phyloP scores from a whole-genome alignment of 2,797 vertebrate species.

The Labroides dimidiatus region DNA sequence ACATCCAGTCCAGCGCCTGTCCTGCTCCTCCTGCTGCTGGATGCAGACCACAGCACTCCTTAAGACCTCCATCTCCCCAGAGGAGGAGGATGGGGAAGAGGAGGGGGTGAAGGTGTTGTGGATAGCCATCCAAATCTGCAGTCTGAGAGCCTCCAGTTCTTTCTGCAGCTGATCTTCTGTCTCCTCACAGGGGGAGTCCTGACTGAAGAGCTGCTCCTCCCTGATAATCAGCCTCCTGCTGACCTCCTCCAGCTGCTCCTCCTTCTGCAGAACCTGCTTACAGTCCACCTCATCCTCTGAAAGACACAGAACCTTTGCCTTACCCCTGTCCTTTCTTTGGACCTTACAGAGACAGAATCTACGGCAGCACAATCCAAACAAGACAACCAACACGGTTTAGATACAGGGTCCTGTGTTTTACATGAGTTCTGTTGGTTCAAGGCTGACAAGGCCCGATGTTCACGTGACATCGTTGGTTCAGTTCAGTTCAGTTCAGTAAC shows the following conservation, averaged over 20 bases:
- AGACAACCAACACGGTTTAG: too few species aligned
- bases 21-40: slow-evolving; percentile 86
- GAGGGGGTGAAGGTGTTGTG: slow-evolving; percentile 72
- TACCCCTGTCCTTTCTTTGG: too few species aligned
- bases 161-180: slow-evolving; percentile 77
- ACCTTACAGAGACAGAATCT: too few species aligned
- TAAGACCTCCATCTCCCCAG: slow-evolving; percentile 64
- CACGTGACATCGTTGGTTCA: neutral
- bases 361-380: too few species aligned
- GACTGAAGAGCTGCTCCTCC: slow-evolving; percentile 78
- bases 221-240: slow-evolving; percentile 79
- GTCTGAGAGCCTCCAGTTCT: slow-evolving; percentile 76
- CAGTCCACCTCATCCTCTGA: slow-evolving; percentile 19
- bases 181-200: slow-evolving; percentile 49
- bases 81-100: slow-evolving; percentile 59
- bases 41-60: slow-evolving; percentile 83
- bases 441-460: too few species aligned
- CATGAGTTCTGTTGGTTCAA: too few species aligned
- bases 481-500: neutral
- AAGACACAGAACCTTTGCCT: neutral
- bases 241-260: slow-evolving; percentile 76
- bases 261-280: slow-evolving; percentile 25
- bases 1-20: slow-evolving; percentile 66
- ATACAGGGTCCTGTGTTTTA: too few species aligned
- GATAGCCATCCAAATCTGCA: slow-evolving; percentile 76